Conservation (phyloP, 2,797 vertebrate species). For the Micropoecilia bifurca region DNA sequence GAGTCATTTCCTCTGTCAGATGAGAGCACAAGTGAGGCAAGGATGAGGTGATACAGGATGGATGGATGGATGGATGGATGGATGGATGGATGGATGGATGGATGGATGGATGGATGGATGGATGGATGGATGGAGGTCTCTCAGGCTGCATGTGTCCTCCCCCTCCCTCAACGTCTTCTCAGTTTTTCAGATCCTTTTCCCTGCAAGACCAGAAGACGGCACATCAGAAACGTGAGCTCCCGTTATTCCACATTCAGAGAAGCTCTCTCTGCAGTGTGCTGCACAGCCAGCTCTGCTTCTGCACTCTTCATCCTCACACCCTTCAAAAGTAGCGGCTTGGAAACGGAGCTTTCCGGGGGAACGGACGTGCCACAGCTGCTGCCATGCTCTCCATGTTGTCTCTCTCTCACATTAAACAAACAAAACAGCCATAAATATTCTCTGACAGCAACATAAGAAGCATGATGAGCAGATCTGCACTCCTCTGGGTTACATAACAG, state of each 20-base stretch:
- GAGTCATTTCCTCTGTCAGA: constrained; percentile 76
- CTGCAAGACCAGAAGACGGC: constrained; percentile 67
- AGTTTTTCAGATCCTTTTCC: constrained; percentile 51
- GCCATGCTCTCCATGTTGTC: constrained; percentile 39
- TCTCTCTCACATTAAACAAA: constrained; percentile 36
- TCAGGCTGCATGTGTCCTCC: constrained; percentile 38
- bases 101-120: constrained; percentile 1
- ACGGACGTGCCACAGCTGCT: constrained; percentile 59
- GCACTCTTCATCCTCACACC: constrained; percentile 45
- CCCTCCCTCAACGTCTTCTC: constrained; percentile 50
- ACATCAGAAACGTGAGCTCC: constrained; percentile 42
- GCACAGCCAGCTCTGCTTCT: constrained; percentile 43
- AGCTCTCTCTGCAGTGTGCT: constrained; percentile 45
- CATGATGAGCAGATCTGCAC: constrained; percentile 80
- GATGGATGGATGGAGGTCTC: constrained; percentile 43
- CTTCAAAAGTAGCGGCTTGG: constrained; percentile 35
- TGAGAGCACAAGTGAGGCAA: constrained; percentile 58
- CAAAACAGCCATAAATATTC: constrained; percentile 70
- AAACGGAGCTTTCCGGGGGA: constrained; percentile 34
- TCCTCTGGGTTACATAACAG: constrained; percentile 72
- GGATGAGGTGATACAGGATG: constrained; percentile 30
- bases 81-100: background rate
- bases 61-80: background rate
- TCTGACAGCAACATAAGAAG: constrained; percentile 74
- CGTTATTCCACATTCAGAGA: constrained; percentile 41